phyloP scores from a whole-genome alignment of 2,797 vertebrate species.

The Pangasius sanitwongsei region DNA sequence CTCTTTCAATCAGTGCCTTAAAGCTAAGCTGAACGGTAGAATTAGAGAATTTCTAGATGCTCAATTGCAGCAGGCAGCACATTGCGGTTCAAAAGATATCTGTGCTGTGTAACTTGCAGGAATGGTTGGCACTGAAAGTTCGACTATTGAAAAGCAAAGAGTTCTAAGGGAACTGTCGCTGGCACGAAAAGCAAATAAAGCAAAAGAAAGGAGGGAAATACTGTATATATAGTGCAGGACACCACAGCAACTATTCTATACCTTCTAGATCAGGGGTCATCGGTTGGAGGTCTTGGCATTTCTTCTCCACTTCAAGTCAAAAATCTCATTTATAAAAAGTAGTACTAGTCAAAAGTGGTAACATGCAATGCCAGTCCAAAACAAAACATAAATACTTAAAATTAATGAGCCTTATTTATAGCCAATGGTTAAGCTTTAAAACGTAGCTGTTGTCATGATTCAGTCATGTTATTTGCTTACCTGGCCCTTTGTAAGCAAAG shows the following conservation, averaged over 20 bases:
- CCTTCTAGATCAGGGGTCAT: neutral
- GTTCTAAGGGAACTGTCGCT: neutral
- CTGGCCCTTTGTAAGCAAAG: neutral
- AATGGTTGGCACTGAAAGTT: constrained; percentile 16
- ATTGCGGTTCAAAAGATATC: neutral
- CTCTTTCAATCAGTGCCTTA: constrained; percentile 22
- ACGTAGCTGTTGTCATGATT: neutral
- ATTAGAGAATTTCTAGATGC: neutral
- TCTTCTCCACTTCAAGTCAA: neutral
- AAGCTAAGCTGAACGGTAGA: constrained; percentile 1
- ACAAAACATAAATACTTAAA: neutral
- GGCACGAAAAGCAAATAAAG: neutral
- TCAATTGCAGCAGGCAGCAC: neutral
- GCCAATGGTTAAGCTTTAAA: neutral
- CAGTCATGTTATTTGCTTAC: neutral
- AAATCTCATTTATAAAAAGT: neutral
- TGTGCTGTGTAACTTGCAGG: constrained; percentile 3
- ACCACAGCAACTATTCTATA: neutral
- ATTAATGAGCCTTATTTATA: neutral
- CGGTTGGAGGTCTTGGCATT: neutral
- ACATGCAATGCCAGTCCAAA: neutral
- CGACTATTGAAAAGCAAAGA: neutral
- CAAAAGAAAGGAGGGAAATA: neutral
- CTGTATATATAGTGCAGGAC: neutral
- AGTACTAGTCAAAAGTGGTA: neutral